phyloP scores from a whole-genome alignment of 2,888 invertebrate species.

The Neelides folsomi region DNA sequence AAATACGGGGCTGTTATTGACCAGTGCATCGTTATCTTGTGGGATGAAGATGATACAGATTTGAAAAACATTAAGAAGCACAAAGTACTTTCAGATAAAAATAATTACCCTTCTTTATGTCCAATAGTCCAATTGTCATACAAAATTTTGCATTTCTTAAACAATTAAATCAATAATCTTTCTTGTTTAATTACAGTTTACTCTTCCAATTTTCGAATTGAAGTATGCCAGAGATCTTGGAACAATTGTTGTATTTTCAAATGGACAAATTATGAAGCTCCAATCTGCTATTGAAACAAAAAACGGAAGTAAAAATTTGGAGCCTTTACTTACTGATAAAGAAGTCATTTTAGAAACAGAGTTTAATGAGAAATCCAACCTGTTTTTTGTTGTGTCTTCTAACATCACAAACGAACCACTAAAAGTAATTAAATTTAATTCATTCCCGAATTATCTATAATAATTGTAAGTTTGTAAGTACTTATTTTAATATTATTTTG shows the following conservation, averaged over 20 bases:
- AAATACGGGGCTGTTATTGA: constrained; percentile 29
- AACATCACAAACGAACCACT: background rate
- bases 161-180: too few relatives aligned
- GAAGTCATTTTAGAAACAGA: constrained; percentile 11
- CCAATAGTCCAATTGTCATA: background rate
- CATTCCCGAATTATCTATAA: too few relatives aligned
- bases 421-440: too few relatives aligned
- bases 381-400: background rate
- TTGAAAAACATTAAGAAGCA: constrained; percentile 15
- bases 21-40: constrained; percentile 16
- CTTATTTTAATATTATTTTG: too few relatives aligned
- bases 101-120: background rate
- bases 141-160: too few relatives aligned
- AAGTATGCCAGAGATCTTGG: constrained; percentile 11
- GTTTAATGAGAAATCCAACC: constrained; percentile 13
- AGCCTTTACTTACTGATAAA: constrained; percentile 1
- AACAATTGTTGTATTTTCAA: constrained; percentile 22
- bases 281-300: too few relatives aligned
- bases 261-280: constrained; percentile 10
- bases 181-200: constrained; percentile 14
- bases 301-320: background rate
- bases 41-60: constrained; percentile 24
- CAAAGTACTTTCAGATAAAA: constrained; percentile 13
- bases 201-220: constrained; percentile 14
- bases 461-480: too few relatives aligned